A percentile compares a stretch with the other conserved stretches of the same genome.
Conservation (phyloP, 2,797 vertebrate species). For the Saguinus oedipus region DNA sequence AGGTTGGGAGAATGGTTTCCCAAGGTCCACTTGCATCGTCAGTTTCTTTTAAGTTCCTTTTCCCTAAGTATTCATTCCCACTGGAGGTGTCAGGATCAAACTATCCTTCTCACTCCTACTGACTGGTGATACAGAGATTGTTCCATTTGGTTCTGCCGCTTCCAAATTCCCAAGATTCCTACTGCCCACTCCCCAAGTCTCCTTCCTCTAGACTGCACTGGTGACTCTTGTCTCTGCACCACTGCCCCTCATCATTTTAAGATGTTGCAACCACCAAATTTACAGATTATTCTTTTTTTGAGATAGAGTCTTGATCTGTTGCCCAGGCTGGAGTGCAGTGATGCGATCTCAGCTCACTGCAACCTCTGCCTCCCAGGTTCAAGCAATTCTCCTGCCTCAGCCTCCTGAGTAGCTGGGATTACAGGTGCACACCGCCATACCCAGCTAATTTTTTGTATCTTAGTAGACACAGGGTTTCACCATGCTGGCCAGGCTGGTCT, state of each 20-base stretch:
- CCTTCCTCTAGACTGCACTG: background rate
- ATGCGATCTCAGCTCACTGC: too few species aligned
- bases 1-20: background rate
- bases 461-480: too few species aligned
- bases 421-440: too few species aligned
- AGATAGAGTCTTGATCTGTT: too few species aligned
- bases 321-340: too few species aligned
- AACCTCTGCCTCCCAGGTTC: too few species aligned
- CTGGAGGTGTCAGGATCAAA: background rate
- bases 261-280: too few species aligned
- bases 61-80: background rate
- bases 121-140: accelerated
- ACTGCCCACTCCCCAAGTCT: background rate
- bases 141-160: background rate
- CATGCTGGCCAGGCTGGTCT: too few species aligned
- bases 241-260: background rate
- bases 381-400: too few species aligned
- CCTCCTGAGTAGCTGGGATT: too few species aligned
- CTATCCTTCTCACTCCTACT: background rate
- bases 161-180: background rate
- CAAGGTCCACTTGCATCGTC: too few species aligned
- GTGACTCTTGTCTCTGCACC: background rate
- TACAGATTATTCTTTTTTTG: background rate
- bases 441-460: too few species aligned
- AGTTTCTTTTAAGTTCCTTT: background rate